Evolutionary conservation across 2,888 invertebrate genomes (phyloP), one percentile per base, ranked within the genome.

Genomic region (Andrena fulva): DNA sequence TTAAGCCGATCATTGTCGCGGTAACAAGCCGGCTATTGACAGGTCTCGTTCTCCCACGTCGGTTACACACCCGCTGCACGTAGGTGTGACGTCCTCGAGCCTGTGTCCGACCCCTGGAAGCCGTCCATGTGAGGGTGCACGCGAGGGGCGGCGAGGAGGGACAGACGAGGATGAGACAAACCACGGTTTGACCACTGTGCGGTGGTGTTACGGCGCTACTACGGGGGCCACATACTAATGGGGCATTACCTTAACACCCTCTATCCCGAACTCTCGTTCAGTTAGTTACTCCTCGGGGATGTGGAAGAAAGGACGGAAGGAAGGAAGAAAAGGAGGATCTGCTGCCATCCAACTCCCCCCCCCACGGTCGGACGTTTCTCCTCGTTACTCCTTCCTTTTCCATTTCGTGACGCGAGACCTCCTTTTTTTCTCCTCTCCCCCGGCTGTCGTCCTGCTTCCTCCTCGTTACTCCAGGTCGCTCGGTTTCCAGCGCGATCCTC

Each of bases 201-300:
- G 88, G 88, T 90, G 89, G 91, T 92, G 90, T 89, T 89, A 87
- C 89, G 88, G 85, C 86, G 90, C 89, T 91, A 88, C 91, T 89
- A 93, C 93, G 91, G 89, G 90, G 82, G 84, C 91, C 93, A 92
- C 93, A 93, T 93, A 93, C 93, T 93, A 93, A 93, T 93, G 92
- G 92, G 92, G 89, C 92, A 93, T 93, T 93, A 93, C 93, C 92
- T 93, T 92, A 93, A 93, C 93, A 90, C 92, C 92, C 92, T 92
- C 91, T 86, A 91, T 91, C 90, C 83, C 88, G 83, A 89, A 85
- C 90, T 91, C 91, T 92, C 92, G 91, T 93, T 92, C 92, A 90
- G 93, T 93, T 93, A 93, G 93, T 93, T 93, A 93, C 93, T 92
- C 93, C 93, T 91, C 87, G 88, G 93, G 92, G 93, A 88, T 83